phyloP scores from a whole-genome alignment of 2,888 invertebrate genomes.

The Chrysodeixis includens region DNA sequence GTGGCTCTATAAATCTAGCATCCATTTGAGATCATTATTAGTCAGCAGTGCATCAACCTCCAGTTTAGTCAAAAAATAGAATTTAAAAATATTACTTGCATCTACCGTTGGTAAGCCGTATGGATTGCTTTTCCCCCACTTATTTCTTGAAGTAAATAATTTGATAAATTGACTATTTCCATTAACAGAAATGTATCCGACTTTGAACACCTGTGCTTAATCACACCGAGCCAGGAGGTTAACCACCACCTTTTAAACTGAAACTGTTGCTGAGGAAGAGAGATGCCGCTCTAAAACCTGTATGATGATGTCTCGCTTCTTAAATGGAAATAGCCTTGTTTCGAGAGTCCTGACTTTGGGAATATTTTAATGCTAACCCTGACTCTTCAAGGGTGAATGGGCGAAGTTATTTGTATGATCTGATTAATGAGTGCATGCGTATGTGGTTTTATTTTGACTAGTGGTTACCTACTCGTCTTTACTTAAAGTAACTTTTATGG shows the following conservation, averaged over 20 bases:
- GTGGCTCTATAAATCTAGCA: too few species aligned
- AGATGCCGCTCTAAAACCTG: too few species aligned
- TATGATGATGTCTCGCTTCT: too few species aligned
- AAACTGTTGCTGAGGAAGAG: too few species aligned
- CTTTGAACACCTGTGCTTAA: conserved; percentile 39
- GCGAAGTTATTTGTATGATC: not conserved
- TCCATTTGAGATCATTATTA: too few species aligned
- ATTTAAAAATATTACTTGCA: too few species aligned
- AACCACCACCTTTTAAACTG: too few species aligned
- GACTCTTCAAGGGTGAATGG: not conserved
- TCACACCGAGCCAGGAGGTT: conserved; percentile 23
- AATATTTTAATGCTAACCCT: conserved; percentile 34
- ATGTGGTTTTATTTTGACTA: not conserved
- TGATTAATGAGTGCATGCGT: not conserved
- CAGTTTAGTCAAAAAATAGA: too few species aligned
- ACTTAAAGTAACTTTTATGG: too few species aligned
- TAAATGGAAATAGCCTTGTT: too few species aligned
- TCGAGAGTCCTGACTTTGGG: not conserved
- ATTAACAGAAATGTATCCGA: conserved; percentile 34
- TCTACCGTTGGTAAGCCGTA: not conserved
- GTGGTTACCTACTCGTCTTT: too few species aligned
- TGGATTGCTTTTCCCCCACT: conserved; percentile 1
- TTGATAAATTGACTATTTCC: conserved; percentile 52
- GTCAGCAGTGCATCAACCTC: too few species aligned
- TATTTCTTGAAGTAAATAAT: conserved; percentile 33